These are phyloP conservation scores for Elmis aenea DNA, from an alignment of 2,888 invertebrate genomes.

Conservation along the genomic window DNA sequence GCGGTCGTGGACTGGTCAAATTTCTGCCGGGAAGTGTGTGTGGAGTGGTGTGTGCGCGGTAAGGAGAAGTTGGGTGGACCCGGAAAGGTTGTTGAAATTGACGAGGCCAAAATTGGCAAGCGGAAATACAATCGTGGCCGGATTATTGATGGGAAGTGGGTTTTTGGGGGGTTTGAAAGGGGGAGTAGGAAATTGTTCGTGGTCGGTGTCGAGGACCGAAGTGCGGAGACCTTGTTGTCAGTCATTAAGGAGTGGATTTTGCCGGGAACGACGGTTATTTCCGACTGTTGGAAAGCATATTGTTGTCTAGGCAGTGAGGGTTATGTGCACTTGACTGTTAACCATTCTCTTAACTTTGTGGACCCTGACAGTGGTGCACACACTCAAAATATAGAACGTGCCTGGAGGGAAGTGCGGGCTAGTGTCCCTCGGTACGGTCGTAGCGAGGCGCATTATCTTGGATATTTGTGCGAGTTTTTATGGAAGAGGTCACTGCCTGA, in stretches of 20 bases:
- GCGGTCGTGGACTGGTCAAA: constrained; percentile 3
- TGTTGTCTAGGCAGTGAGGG: no score
- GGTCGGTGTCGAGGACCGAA: constrained; percentile 3
- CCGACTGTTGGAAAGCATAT: constrained; percentile 13
- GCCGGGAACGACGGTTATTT: constrained; percentile 11
- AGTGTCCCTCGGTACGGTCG: no score
- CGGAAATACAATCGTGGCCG: constrained; percentile 7
- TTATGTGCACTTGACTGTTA: no score
- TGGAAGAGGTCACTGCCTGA: no score
- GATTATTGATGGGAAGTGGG: constrained; percentile 4
- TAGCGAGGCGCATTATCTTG: no score
- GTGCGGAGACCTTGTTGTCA: background rate
- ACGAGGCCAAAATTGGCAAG: constrained; percentile 8
- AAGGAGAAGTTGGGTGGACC: constrained; percentile 5
- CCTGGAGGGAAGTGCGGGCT: no score
- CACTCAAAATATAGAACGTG: no score
- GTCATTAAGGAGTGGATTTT: constrained; percentile 10
- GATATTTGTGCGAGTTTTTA: no score
- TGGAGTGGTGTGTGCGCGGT: background rate
- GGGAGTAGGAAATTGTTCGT: constrained; percentile 6
- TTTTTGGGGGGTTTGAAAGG: constrained; percentile 7
- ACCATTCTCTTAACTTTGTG: no score
- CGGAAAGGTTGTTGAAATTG: constrained; percentile 7
- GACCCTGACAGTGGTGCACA: no score
- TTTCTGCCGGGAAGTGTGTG: constrained; percentile 7